Evolutionary conservation across 2,113 vertebrate species (phyloP).

Genomic region (Lanius collurio): DNA sequence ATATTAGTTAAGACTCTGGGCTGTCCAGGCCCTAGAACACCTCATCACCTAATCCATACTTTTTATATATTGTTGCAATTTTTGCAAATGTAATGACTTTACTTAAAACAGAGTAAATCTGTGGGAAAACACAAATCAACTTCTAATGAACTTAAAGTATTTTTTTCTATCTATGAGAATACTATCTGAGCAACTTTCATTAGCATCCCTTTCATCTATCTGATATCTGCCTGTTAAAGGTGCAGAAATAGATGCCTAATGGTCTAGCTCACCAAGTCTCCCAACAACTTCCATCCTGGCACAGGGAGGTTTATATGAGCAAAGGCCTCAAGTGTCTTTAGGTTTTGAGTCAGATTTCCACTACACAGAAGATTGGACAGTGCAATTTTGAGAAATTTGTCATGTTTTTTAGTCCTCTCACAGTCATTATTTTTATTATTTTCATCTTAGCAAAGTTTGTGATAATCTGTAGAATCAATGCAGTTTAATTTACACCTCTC

Average conservation of each 20-base stretch:
- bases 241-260: neutral
- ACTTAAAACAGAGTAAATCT: neutral
- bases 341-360: neutral
- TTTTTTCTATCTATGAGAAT: neutral
- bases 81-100: neutral
- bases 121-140: neutral
- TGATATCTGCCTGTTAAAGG: neutral
- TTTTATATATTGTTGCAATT: neutral
- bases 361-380: neutral
- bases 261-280: neutral
- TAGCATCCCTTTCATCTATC: conserved; percentile 14
- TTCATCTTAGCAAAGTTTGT: neutral
- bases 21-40: neutral
- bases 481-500: neutral
- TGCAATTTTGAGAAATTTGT: neutral
- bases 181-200: neutral
- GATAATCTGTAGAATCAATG: neutral
- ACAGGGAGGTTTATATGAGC: neutral
- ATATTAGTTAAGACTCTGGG: neutral
- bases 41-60: neutral
- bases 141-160: neutral
- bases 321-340: neutral
- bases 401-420: neutral
- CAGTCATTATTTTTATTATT: neutral
- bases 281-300: neutral